Evolutionary conservation across 2,113 vertebrate species (phyloP), one percentile per base, ranked within the genome.

Genomic region (Syrmaticus mikado): DNA sequence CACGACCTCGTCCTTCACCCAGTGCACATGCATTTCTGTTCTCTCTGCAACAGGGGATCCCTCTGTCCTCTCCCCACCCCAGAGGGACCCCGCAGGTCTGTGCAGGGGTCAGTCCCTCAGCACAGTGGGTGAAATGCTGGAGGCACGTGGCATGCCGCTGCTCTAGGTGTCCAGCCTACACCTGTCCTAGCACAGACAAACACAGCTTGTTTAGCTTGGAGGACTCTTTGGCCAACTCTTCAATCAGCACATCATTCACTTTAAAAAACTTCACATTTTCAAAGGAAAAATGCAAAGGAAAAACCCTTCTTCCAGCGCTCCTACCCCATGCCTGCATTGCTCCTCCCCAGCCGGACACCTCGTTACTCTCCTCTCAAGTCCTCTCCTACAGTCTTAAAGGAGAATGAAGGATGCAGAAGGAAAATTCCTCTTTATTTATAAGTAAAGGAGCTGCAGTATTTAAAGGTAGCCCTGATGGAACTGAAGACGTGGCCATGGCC

Each of bases 71-170:
- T 67, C 57, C 15, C 15, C 43, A 34, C 8, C 27, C 22, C 10
- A 6, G 16, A 48, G 6, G 15, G 19, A 24, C 40, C 14, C 30
- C 1, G 0, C 14, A 36, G 20, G 11, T 24, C 36, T 6, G 10
- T 10, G 7, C 2, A 19, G 45, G 53, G 7, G 6, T 71, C 2
- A 1, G 25, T 34, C n/a, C n/a, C 32, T 78, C 1, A 2, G 16
- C 32, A 19, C 4, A 13, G 7, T 0, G 0, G 21, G 21, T 53
- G 65, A 38, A 65, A 38, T 0, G 1, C 4, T 18, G 46, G 36
- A 76, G 30, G 40, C 20, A 19, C 19, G 12, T 4, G 36, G 20
- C 30, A n/a, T 6, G 2, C 14, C 0, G 2, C 34, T 70, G 28
- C 65, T 75, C 38, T 2, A 2, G 11, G 10, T 73, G 41, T 48